Evolutionary conservation across 2,797 vertebrate genomes (phyloP).

Genomic region (Myotis myotis): DNA sequence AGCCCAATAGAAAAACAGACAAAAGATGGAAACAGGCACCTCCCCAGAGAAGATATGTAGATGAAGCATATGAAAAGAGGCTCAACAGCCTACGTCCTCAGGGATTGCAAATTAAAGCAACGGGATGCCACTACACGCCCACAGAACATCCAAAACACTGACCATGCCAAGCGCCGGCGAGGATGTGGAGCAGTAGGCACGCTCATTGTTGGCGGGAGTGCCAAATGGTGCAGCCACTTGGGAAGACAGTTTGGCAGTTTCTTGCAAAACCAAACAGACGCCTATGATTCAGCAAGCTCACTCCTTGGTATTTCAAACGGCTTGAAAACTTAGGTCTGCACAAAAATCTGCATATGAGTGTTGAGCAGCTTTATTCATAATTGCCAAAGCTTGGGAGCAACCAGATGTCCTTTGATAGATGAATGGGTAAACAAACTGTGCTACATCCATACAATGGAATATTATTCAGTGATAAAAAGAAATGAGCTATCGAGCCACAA

Average conservation of each 20-base stretch:
- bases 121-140: neutral
- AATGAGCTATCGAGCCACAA: neutral
- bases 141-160: neutral
- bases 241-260: neutral
- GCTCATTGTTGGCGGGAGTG: neutral
- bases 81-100: neutral
- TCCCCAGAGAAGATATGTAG: neutral
- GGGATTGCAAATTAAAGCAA: too few species aligned
- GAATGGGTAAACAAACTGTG: neutral
- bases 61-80: neutral
- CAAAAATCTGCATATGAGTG: neutral
- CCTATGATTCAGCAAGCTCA: neutral
- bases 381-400: neutral
- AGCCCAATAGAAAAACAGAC: neutral
- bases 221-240: neutral
- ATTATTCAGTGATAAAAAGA: neutral
- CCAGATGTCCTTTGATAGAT: neutral
- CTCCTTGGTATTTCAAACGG: neutral
- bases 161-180: neutral
- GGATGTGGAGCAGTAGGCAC: neutral
- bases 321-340: neutral
- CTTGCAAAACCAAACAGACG: neutral
- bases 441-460: neutral
- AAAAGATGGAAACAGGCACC: neutral
- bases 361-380: neutral